phyloP scores from a whole-genome alignment of 2,888 invertebrate genomes.

The Peribatodes rhomboidaria region DNA sequence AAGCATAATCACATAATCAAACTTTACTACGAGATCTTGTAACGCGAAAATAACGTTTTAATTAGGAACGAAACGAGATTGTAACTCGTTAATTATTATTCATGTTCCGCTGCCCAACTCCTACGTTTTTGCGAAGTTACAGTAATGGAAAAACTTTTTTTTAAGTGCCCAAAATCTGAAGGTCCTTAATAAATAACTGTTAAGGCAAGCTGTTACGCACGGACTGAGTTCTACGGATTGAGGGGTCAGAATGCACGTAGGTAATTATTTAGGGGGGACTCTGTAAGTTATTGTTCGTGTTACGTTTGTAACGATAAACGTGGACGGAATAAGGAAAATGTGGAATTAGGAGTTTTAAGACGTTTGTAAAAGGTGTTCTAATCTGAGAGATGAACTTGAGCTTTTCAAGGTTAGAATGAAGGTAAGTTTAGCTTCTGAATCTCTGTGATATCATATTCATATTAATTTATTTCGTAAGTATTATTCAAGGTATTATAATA shows the following conservation, averaged over 20 bases:
- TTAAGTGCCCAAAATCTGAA: conserved; percentile 76
- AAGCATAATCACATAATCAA: conserved; percentile 36
- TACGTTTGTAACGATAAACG: conserved; percentile 53
- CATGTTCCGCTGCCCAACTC: conserved; percentile 68
- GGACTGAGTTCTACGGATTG: conserved; percentile 68
- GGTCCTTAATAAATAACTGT: conserved; percentile 82
- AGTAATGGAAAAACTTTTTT: conserved; percentile 84
- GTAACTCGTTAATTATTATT: conserved; percentile 72
- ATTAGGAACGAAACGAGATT: conserved; percentile 43
- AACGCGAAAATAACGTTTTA: conserved; percentile 43
- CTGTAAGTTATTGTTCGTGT: conserved; percentile 60
- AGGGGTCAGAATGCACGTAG: conserved; percentile 78
- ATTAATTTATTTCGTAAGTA: no score
- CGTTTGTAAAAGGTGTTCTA: not conserved
- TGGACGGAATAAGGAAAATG: conserved; percentile 47
- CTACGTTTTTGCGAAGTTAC: conserved; percentile 70
- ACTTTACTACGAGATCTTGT: conserved; percentile 38
- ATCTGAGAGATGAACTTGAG: not conserved
- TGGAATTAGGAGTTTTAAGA: not conserved
- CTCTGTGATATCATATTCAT: no score
- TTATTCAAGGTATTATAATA: no score
- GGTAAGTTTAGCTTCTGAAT: no score
- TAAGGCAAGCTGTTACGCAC: conserved; percentile 84
- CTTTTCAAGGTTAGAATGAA: not conserved
- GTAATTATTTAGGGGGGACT: conserved; percentile 77